These are phyloP conservation scores for Poeciliopsis retropinna DNA, from an alignment of 2,113 vertebrate genomes.

Conservation along the genomic window DNA sequence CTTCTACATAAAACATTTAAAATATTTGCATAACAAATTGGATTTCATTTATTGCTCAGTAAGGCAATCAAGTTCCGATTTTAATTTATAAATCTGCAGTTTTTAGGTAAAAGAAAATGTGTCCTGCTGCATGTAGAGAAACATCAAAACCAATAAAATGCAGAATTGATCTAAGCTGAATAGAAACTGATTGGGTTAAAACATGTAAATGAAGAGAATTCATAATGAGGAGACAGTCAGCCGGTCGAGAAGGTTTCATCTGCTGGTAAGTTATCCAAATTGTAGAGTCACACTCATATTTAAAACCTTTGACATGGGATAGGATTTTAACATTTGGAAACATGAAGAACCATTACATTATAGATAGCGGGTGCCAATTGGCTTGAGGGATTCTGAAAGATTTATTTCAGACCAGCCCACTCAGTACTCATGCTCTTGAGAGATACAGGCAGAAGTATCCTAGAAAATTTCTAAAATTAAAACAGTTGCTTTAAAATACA, in stretches of 20 bases:
- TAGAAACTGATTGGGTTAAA: neutral
- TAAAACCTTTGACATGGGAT: slow-evolving; percentile 28
- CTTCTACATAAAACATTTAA: neutral
- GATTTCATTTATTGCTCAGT: neutral
- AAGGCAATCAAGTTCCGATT: neutral
- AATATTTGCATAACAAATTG: neutral
- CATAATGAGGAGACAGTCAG: neutral
- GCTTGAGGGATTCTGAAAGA: slow-evolving; percentile 73
- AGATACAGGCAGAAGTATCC: slow-evolving; percentile 45
- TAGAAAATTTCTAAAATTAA: slow-evolving; percentile 31
- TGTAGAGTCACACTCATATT: slow-evolving; percentile 25
- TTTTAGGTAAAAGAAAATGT: neutral
- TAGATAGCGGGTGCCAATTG: slow-evolving; percentile 67
- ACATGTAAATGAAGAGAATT: slow-evolving; percentile 10
- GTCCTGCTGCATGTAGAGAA: neutral
- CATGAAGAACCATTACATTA: slow-evolving; percentile 65
- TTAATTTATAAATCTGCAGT: neutral
- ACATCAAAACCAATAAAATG: neutral
- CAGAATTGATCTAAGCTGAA: neutral
- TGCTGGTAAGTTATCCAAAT: slow-evolving; percentile 22
- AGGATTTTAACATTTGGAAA: slow-evolving; percentile 58
- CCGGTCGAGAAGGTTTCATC: slow-evolving; percentile 17
- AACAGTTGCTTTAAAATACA: slow-evolving; percentile 32
- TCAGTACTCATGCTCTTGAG: slow-evolving; percentile 56
- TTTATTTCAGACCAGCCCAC: slow-evolving; percentile 68